Evolutionary conservation across 1,140 invertebrate genomes (phyloP).

Genomic region (Heliconius eleuchia): DNA sequence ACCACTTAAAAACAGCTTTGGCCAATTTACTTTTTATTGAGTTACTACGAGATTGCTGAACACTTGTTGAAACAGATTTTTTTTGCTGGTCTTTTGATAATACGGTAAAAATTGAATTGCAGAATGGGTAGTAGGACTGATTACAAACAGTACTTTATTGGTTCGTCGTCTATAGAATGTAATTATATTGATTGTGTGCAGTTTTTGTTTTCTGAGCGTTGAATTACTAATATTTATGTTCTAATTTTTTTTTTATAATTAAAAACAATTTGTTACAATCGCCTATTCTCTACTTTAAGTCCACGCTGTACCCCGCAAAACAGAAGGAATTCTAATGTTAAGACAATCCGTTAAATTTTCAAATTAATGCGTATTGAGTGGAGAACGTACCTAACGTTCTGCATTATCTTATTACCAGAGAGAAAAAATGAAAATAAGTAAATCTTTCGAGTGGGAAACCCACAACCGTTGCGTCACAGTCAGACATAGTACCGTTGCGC

Average conservation of each 20-base stretch:
- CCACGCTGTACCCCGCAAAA: background rate
- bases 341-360: background rate
- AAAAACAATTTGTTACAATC: too few relatives aligned
- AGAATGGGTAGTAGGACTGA: background rate
- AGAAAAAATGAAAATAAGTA: background rate
- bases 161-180: background rate
- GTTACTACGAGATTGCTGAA: too few relatives aligned
- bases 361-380: background rate
- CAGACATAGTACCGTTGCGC: background rate
- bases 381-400: background rate
- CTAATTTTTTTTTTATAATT: too few relatives aligned
- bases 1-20: too few relatives aligned
- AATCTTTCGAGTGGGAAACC: background rate
- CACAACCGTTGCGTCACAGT: background rate
- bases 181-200: background rate
- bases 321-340: background rate
- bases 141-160: background rate
- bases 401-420: background rate
- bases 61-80: too few relatives aligned
- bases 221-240: background rate
- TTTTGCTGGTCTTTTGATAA: too few relatives aligned
- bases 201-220: background rate
- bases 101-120: too few relatives aligned
- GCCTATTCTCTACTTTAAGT: background rate
- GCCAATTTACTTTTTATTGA: too few relatives aligned